Conservation (phyloP, 1,140 invertebrate species). For the Ceratina japonica region DNA sequence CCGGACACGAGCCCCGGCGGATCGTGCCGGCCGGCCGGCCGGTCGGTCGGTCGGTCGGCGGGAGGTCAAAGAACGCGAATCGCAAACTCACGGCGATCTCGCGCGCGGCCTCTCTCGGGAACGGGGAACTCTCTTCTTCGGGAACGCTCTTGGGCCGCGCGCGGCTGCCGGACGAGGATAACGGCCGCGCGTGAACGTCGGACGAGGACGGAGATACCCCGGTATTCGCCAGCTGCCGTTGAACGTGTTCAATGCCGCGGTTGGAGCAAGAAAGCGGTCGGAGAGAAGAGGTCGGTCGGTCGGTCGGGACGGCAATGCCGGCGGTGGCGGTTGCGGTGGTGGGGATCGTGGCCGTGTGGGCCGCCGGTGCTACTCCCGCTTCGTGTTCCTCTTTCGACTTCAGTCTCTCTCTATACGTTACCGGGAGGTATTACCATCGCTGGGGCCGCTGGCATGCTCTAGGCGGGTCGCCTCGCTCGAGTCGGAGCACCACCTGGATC, state of each 20-base stretch:
- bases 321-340: slow-evolving; percentile 47
- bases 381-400: slow-evolving; percentile 67
- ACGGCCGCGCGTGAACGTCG: not conserved
- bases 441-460: slow-evolving; percentile 44
- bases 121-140: too few species aligned
- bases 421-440: slow-evolving; percentile 56
- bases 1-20: slow-evolving; percentile 33
- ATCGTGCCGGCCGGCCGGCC: slow-evolving; percentile 45
- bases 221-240: slow-evolving; percentile 79
- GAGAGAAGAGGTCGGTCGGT: slow-evolving; percentile 60
- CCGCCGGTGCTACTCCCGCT: slow-evolving; percentile 58
- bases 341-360: slow-evolving; percentile 68
- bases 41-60: slow-evolving; percentile 48
- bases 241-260: slow-evolving; percentile 78
- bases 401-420: slow-evolving; percentile 64
- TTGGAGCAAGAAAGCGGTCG: slow-evolving; percentile 73
- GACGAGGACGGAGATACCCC: slow-evolving; percentile 49
- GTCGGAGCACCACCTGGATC: slow-evolving; percentile 36
- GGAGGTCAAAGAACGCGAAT: slow-evolving; percentile 76
- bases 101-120: slow-evolving; percentile 26
- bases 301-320: slow-evolving; percentile 43
- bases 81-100: slow-evolving; percentile 62
- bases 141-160: slow-evolving; percentile 27
- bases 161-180: slow-evolving; percentile 17
- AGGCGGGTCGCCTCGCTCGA: slow-evolving; percentile 32